Percentiles rank a stretch among this genome's conserved stretches.
These are phyloP conservation scores for Tupaia tana DNA, from an alignment of 2,113 vertebrate species.

Conservation along the genomic window DNA sequence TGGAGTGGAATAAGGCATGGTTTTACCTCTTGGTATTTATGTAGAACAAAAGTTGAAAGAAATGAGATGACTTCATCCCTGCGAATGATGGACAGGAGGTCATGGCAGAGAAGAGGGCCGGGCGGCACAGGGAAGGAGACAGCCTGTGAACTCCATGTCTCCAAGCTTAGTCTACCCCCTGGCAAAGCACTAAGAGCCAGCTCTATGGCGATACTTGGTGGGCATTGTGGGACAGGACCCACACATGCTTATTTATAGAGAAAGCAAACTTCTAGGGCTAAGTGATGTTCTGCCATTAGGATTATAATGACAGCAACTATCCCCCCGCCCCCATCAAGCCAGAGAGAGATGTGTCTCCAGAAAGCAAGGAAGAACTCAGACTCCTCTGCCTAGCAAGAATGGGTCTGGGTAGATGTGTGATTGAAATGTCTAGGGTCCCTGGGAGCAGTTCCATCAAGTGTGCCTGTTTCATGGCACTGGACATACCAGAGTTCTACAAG, in stretches of 20 bases:
- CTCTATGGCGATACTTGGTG: background rate
- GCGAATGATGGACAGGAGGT: background rate
- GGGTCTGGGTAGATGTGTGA: background rate
- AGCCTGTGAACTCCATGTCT: background rate
- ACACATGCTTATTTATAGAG: background rate
- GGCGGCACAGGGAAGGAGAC: background rate
- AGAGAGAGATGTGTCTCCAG: background rate
- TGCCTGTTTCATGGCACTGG: background rate
- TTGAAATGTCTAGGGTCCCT: background rate
- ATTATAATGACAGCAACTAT: background rate
- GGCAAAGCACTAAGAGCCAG: background rate
- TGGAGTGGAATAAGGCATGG: background rate
- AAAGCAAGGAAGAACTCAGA: slow-evolving; percentile 1
- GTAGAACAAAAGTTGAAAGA: background rate
- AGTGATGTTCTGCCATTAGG: background rate
- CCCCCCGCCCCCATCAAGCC: background rate
- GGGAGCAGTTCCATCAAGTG: background rate
- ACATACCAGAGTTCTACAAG: background rate
- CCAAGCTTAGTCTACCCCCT: background rate
- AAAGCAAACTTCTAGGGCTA: background rate
- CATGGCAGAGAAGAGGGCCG: background rate
- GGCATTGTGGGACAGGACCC: background rate
- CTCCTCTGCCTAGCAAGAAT: background rate
- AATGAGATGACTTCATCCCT: background rate
- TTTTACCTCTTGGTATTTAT: background rate